Evolutionary conservation across 2,113 vertebrate species (phyloP).

Genomic region (Pseudopipra pipra): DNA sequence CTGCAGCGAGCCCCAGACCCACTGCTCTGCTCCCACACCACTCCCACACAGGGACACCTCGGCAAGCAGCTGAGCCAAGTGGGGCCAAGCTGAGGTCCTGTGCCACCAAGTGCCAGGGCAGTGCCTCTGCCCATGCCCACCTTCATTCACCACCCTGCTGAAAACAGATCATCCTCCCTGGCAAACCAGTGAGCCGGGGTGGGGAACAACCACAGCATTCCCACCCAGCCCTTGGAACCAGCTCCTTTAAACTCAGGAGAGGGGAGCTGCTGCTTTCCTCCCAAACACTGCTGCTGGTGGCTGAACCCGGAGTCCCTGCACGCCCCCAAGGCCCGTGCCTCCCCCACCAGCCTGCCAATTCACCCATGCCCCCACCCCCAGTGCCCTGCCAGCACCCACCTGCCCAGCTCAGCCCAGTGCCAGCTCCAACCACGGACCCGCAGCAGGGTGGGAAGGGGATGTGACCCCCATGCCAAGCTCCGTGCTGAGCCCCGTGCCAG

Average conservation of each 20-base stretch:
- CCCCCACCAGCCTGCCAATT: not conserved
- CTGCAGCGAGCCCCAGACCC: fast-evolving
- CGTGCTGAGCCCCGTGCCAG: not conserved
- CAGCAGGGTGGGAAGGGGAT: fast-evolving
- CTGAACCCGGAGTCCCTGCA: not conserved
- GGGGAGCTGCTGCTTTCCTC: not conserved
- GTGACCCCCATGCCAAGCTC: not conserved
- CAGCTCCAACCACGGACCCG: fast-evolving
- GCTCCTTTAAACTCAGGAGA: not conserved
- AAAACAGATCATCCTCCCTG: not conserved
- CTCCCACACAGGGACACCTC: fast-evolving
- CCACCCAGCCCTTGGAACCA: not conserved
- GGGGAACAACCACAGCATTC: fast-evolving
- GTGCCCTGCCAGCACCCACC: not conserved
- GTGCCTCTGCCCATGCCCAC: not conserved
- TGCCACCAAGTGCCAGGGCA: not conserved
- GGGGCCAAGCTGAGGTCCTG: not conserved
- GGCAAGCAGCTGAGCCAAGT: fast-evolving
- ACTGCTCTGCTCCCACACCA: fast-evolving
- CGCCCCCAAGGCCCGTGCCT: no score
- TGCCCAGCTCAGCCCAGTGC: not conserved
- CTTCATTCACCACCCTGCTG: fast-evolving
- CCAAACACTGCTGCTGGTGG: fast-evolving
- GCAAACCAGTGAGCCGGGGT: not conserved
- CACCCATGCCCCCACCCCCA: not conserved